These are phyloP conservation scores for Erithacus rubecula DNA, from an alignment of 2,797 vertebrate species.

Conservation along the genomic window DNA sequence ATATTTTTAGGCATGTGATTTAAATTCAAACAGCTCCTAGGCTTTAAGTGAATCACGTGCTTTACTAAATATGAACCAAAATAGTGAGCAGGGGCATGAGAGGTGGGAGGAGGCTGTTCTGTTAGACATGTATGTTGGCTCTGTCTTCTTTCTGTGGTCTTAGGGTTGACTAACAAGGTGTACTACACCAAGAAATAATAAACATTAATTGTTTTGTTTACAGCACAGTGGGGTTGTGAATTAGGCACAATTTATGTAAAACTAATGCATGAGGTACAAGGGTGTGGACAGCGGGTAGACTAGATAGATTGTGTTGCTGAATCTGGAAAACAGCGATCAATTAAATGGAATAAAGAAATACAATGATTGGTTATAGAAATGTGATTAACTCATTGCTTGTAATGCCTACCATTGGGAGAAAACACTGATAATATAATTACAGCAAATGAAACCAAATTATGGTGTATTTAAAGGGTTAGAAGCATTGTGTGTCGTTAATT, in stretches of 20 bases:
- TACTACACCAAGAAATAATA: background rate
- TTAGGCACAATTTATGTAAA: background rate
- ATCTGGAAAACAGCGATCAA: background rate
- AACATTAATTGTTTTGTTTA: constrained; percentile 7
- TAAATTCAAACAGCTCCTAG: constrained; percentile 3
- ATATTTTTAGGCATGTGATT: constrained; percentile 19
- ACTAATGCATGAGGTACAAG: background rate
- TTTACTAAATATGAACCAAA: background rate
- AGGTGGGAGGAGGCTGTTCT: background rate
- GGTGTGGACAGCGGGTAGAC: background rate
- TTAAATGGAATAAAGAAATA: constrained; percentile 12
- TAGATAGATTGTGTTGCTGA: background rate
- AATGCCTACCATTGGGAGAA: background rate
- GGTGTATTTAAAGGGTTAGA: background rate
- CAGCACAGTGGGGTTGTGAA: background rate
- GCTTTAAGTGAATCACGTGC: constrained; percentile 19
- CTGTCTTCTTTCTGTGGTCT: background rate
- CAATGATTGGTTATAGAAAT: background rate
- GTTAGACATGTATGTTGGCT: background rate
- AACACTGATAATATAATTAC: background rate
- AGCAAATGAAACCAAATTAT: constrained; percentile 3
- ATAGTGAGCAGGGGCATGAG: background rate
- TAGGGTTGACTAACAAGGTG: background rate
- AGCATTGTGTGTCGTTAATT: background rate
- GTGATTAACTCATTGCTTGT: constrained; percentile 19